phyloP scores from a whole-genome alignment of 2,797 vertebrate species.

The Varecia variegata region DNA sequence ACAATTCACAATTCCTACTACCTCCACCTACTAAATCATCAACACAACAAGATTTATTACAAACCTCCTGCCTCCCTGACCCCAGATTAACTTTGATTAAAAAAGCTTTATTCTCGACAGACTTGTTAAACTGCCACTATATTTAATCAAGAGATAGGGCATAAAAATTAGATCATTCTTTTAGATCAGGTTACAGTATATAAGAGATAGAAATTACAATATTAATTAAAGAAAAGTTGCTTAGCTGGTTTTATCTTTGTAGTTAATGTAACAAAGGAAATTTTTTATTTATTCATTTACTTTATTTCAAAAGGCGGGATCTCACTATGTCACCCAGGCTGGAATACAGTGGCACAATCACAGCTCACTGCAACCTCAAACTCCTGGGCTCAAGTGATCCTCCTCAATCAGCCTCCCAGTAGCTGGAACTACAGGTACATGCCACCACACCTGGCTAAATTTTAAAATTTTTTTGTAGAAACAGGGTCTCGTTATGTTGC shows the following conservation, averaged over 20 bases:
- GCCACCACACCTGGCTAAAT: background rate
- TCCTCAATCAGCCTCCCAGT: background rate
- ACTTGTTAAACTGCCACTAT: background rate
- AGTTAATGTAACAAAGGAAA: background rate
- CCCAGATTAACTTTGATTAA: conserved; percentile 16
- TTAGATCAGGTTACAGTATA: background rate
- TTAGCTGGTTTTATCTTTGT: background rate
- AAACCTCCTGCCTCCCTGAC: background rate
- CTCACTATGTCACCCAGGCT: background rate
- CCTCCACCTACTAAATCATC: background rate
- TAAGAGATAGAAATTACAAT: conserved; percentile 12
- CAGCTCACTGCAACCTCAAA: background rate
- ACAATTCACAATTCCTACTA: background rate
- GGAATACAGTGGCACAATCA: background rate
- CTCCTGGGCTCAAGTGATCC: background rate
- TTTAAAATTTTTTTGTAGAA: background rate
- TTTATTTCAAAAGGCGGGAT: background rate
- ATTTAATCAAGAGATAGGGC: background rate
- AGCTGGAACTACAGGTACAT: background rate
- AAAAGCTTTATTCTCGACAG: background rate
- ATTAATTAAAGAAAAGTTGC: background rate
- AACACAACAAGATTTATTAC: background rate
- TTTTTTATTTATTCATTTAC: no score
- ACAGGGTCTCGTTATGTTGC: background rate
- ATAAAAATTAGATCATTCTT: background rate